A percentile compares a stretch with the other conserved stretches of the same genome.
phyloP scores from a whole-genome alignment of 2,888 invertebrate species.

The Melieria picta region DNA sequence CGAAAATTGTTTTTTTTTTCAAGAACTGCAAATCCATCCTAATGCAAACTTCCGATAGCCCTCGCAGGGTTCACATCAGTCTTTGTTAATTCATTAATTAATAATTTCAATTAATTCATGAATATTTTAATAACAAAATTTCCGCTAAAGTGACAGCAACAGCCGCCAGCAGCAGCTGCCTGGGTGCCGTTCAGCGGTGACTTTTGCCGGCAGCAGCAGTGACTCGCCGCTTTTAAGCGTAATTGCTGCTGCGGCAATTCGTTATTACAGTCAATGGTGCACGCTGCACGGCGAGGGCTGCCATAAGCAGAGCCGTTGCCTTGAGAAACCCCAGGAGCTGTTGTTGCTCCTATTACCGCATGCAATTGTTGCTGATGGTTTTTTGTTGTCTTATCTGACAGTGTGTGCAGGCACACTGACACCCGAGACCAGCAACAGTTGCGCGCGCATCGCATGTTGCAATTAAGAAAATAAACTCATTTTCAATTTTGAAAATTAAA shows the following conservation, averaged over 20 bases:
- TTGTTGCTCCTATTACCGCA: neutral
- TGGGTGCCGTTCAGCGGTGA: too few relatives aligned
- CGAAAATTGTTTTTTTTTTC: too few relatives aligned
- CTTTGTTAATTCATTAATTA: constrained; percentile 22
- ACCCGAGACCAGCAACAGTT: too few relatives aligned
- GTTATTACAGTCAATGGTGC: neutral
- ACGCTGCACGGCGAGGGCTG: neutral
- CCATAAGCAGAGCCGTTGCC: neutral
- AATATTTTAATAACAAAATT: constrained; percentile 25
- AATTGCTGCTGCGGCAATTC: neutral
- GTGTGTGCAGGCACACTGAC: too few relatives aligned
- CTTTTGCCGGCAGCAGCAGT: too few relatives aligned
- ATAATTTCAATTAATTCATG: constrained; percentile 37
- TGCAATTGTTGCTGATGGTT: neutral
- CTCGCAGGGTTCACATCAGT: too few relatives aligned
- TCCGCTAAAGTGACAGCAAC: constrained; percentile 27
- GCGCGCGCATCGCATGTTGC: constrained; percentile 19
- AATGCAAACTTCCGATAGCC: too few relatives aligned
- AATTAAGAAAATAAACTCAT: constrained; percentile 33
- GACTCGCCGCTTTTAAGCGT: neutral
- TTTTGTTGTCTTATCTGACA: neutral
- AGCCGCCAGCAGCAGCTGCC: constrained; percentile 2
- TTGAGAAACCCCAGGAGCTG: neutral
- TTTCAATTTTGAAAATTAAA: constrained; percentile 42
- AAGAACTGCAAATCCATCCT: too few relatives aligned